Percentiles rank a stretch among this genome's conserved stretches.
phyloP scores from a whole-genome alignment of 2,113 vertebrate species.

The Candoia aspera region DNA sequence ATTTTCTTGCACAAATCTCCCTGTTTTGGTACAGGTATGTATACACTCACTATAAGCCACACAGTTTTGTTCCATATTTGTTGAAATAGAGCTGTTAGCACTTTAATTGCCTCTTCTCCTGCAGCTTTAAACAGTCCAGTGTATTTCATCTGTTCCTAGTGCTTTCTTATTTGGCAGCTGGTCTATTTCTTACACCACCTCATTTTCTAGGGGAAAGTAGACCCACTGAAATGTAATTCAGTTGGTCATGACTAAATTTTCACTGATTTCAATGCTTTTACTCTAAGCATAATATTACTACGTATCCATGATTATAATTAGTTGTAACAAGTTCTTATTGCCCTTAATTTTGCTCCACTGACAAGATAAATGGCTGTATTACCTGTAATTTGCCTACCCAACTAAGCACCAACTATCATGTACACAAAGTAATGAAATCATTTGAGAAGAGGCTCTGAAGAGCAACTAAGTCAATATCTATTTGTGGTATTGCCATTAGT shows the following conservation, averaged over 20 bases:
- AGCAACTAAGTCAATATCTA: background rate
- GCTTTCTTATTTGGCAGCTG: background rate
- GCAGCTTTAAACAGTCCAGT: background rate
- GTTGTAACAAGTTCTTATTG: background rate
- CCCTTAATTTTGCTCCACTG: background rate
- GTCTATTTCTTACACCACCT: background rate
- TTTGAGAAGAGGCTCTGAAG: background rate
- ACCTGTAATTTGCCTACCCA: background rate
- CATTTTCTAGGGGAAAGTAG: background rate
- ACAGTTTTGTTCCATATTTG: background rate
- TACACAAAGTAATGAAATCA: background rate
- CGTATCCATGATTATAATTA: background rate
- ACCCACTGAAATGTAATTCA: background rate
- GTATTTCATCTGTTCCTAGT: background rate
- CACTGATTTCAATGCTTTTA: background rate
- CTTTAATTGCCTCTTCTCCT: background rate
- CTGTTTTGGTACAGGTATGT: background rate
- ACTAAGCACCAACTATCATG: background rate
- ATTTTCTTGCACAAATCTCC: background rate
- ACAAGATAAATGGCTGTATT: background rate
- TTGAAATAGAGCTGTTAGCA: background rate
- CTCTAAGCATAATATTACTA: background rate
- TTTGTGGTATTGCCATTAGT: no score
- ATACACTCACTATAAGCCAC: background rate
- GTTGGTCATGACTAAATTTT: background rate